Conservation (phyloP, 2,888 invertebrate species). For the Troides oblongomaculatus region DNA sequence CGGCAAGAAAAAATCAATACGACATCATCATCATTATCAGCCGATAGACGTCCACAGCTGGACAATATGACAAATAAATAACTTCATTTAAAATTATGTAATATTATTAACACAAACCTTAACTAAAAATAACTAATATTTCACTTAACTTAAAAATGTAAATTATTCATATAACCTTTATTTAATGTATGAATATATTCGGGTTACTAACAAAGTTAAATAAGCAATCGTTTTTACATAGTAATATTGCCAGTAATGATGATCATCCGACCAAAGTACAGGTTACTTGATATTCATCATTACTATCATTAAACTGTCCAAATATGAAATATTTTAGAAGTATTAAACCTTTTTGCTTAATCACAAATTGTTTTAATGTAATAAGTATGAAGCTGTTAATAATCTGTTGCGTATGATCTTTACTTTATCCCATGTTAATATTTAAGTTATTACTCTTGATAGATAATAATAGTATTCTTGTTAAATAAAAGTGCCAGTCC, state of each 20-base stretch:
- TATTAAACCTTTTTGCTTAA: not conserved
- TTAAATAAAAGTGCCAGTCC: too few species aligned
- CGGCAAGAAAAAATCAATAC: too few species aligned
- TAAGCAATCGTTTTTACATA: not conserved
- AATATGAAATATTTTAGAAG: conserved; percentile 8
- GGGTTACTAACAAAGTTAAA: not conserved
- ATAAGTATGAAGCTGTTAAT: not conserved
- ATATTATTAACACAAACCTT: too few species aligned
- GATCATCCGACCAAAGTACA: not conserved
- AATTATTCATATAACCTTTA: too few species aligned
- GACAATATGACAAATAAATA: too few species aligned
- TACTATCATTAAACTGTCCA: conserved; percentile 13
- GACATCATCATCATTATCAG: too few species aligned
- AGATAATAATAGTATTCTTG: too few species aligned
- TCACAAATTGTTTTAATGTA: not conserved
- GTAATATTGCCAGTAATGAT: not conserved
- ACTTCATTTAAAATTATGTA: too few species aligned
- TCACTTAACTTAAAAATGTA: too few species aligned
- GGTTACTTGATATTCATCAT: not conserved
- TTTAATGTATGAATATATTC: too few species aligned
- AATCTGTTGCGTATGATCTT: not conserved
- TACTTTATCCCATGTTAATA: not conserved
- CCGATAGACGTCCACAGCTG: too few species aligned
- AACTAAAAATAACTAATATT: too few species aligned
- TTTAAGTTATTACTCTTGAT: not conserved